Base-by-base conservation (phyloP, 2,888 invertebrate species). In the Piscicola geometra region DNA sequence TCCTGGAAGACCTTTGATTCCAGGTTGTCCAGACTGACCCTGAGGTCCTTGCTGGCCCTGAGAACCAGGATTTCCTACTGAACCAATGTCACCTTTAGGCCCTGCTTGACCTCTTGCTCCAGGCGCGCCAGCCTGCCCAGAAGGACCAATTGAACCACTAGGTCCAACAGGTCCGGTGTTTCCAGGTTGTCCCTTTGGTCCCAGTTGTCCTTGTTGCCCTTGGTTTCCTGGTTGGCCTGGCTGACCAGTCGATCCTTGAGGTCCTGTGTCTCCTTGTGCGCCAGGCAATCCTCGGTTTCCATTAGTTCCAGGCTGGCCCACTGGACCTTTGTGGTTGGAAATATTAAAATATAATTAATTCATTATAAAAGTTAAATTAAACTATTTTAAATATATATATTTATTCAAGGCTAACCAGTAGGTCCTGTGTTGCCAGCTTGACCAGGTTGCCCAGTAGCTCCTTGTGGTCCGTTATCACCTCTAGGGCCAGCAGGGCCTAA, bases 381-480 rank as follows among this genome's bases (percentile, higher is more conserved):
- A n/a, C n/a, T n/a, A n/a, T n/a, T n/a, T n/a, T n/a, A n/a, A n/a
- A n/a, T n/a, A n/a, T n/a, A n/a, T n/a, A n/a, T n/a, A n/a, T n/a
- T n/a, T n/a, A n/a, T n/a, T n/a, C n/a, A n/a, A n/a, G 9, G 12
- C 25, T 36, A n/a, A 47, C 70, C 70, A 21, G 47, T 3, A 41
- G 70, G 21, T 70, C 70, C 70, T 21, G 70, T 30, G 36, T 35
- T 47, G 2, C 70, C 70, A 33, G 21, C 64, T n/a, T 25, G 28
- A 3, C 76, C 76, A 5, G 56, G 30, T 72, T 15, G 25, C 41
- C 76, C 76, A 32, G 64, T 47, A 47, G 75, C 66, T 33, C 74
- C 74, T 18, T 33, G 28, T 75, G 81, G 82, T 3, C 60, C 76
- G 21, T 32, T 18, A 56, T 56, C n/a, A 18, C 60, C 60, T 56